A percentile compares a stretch with the other conserved stretches of the same genome.
Evolutionary conservation across 2,113 vertebrate species (phyloP).

Genomic region (Beaufortia kweichowensis): DNA sequence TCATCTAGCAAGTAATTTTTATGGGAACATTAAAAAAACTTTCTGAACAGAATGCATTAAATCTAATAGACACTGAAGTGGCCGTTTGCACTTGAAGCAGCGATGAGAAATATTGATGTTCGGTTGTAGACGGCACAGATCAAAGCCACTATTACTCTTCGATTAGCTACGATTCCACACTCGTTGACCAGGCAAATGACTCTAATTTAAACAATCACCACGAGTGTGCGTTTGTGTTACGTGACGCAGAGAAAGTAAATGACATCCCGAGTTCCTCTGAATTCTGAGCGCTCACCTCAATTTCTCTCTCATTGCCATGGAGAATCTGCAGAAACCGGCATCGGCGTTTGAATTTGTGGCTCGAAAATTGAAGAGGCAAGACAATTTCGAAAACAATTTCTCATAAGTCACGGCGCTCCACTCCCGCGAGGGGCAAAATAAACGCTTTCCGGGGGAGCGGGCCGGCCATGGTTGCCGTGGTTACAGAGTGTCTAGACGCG

Average conservation of each 20-base stretch:
- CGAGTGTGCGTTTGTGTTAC: not conserved
- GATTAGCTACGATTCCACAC: constrained; percentile 22
- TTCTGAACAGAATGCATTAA: not conserved
- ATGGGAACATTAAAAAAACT: not conserved
- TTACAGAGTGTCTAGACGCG: constrained; percentile 58
- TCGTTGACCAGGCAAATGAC: constrained; percentile 38
- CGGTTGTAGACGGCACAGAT: not conserved
- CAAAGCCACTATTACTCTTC: constrained; percentile 13
- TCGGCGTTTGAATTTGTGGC: constrained; percentile 65
- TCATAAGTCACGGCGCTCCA: constrained; percentile 65
- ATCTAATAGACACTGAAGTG: not conserved
- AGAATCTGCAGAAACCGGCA: constrained; percentile 62
- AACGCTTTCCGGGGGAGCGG: constrained; percentile 59
- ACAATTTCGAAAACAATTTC: constrained; percentile 76
- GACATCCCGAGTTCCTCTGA: constrained; percentile 43
- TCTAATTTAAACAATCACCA: constrained; percentile 44
- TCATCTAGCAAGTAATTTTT: not conserved
- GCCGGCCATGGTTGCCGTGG: constrained; percentile 67
- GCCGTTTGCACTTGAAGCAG: not conserved
- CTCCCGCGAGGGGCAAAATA: constrained; percentile 63
- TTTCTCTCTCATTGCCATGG: constrained; percentile 53
- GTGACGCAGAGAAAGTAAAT: constrained; percentile 33
- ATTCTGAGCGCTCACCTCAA: constrained; percentile 51
- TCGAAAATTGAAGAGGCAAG: constrained; percentile 71
- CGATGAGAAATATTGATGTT: constrained; percentile 24